phyloP scores from a whole-genome alignment of 2,888 invertebrate genomes.

The Diplolepis rosae region DNA sequence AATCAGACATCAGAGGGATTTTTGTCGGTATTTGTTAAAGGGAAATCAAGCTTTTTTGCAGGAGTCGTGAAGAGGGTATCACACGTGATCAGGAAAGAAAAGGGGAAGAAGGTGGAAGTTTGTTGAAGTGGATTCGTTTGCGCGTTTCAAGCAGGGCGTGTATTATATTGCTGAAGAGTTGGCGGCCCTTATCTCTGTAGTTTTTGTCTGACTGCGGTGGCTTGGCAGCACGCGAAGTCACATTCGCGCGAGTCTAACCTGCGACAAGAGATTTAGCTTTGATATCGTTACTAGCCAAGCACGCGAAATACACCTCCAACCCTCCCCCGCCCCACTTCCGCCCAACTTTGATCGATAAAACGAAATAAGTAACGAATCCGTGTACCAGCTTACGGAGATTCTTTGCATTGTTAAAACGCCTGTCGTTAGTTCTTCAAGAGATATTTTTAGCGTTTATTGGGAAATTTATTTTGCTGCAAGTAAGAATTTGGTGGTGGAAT shows the following conservation, averaged over 20 bases:
- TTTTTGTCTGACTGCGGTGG: slow-evolving; percentile 63
- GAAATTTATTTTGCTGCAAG: neutral
- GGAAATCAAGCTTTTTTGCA: neutral
- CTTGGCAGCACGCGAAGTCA: slow-evolving; percentile 66
- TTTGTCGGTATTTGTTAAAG: too few relatives aligned
- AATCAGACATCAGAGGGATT: neutral
- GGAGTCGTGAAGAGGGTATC: slow-evolving; percentile 44
- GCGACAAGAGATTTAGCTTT: slow-evolving; percentile 65
- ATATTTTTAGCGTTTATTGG: neutral
- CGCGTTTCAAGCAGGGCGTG: slow-evolving; percentile 30
- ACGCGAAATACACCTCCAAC: slow-evolving; percentile 53
- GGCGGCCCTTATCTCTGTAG: slow-evolving; percentile 50
- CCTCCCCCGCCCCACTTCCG: slow-evolving; percentile 8
- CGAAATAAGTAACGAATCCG: slow-evolving; percentile 46
- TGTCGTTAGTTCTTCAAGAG: slow-evolving; percentile 1
- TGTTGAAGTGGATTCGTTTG: slow-evolving; percentile 55
- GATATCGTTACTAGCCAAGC: slow-evolving; percentile 61
- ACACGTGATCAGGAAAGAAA: slow-evolving; percentile 53
- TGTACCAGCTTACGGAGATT: neutral
- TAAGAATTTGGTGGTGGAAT: neutral
- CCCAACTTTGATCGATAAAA: slow-evolving; percentile 46
- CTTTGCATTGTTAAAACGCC: neutral
- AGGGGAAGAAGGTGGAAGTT: slow-evolving; percentile 48
- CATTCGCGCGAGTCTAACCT: slow-evolving; percentile 61
- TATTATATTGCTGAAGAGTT: slow-evolving; percentile 35